Base-by-base conservation (phyloP, 2,797 vertebrate species). In the Pseudopleuronectes americanus region DNA sequence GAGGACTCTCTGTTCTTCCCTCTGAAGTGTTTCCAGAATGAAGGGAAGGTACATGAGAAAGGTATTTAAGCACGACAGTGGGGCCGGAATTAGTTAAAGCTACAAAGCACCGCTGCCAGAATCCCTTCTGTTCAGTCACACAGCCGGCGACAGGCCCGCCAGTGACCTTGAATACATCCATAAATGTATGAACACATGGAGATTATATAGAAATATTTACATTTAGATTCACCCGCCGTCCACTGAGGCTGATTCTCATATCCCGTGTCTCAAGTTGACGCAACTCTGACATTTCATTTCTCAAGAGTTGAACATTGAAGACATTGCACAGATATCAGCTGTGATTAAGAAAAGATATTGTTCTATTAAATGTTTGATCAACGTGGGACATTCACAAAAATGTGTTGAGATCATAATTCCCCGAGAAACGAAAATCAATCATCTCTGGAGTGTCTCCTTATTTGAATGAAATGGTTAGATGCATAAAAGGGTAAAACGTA, bases 21-120 rank as follows among this genome's bases (percentile, higher is more conserved):
- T 86, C 84, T 77, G 75, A 89, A 87, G 82, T 80, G 79, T 84
- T 86, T 86, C 72, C 78, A 85, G 79, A 87, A 84, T 80, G 83
- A 88, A 28, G 61, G 57, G 69, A 78, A 89, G 77, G 75, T 91
- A 90, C 84, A 85, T 62, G 74, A 74, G 79, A 84, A 87, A 90
- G 75, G 82, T 91, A 88, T 92, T 90, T 90, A 92, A 92, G 87
- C 80, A 88, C 82, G 83, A 89, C 81, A 77, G 80, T 76, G 72
- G 68, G 84, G 61, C 76, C 68, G 73, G 91, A 90, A 91, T 92
- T 84, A 92, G 89, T 83, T 74, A 71, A 86, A 90, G 81, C 77
- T 83, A 84, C 83, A 88, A 81, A 87, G 87, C 78, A 79, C 64
- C 61, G 77, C 87, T 84, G 83, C 87, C 72, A 87, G 73, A 92